Conservation (phyloP, 2,797 vertebrate genomes). For the Balearica regulorum region DNA sequence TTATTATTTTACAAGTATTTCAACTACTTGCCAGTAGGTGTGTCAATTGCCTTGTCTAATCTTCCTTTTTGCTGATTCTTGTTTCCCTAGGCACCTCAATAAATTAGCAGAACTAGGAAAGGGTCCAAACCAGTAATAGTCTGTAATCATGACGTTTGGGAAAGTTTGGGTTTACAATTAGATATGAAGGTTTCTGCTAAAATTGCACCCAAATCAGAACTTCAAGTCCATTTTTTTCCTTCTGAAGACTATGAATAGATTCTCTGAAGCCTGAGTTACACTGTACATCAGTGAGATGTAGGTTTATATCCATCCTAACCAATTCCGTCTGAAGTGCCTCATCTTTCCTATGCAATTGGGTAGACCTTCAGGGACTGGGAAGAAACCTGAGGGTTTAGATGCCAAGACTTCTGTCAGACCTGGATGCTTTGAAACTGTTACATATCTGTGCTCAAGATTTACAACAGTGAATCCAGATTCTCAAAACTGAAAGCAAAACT, state of each 20-base stretch:
- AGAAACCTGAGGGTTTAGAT: neutral
- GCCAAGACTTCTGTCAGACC: neutral
- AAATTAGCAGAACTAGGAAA: neutral
- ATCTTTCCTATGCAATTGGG: neutral
- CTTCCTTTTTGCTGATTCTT: neutral
- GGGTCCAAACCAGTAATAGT: neutral
- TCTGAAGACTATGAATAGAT: neutral
- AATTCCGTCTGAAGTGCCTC: neutral
- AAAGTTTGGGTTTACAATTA: neutral
- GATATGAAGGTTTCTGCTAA: neutral
- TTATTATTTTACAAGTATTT: neutral
- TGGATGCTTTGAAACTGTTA: neutral
- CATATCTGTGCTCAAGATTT: neutral
- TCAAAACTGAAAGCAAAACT: neutral
- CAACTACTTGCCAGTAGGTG: neutral
- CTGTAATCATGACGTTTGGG: neutral
- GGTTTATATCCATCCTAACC: neutral
- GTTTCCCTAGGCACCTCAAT: neutral
- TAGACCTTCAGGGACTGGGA: neutral
- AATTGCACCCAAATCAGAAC: neutral
- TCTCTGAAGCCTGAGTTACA: neutral
- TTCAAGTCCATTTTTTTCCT: fast-evolving
- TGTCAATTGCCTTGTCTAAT: neutral
- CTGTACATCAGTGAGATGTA: neutral
- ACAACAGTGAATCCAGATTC: neutral